Conservation (phyloP, 2,113 vertebrate genomes). For the Phalacrocorax carbo region DNA sequence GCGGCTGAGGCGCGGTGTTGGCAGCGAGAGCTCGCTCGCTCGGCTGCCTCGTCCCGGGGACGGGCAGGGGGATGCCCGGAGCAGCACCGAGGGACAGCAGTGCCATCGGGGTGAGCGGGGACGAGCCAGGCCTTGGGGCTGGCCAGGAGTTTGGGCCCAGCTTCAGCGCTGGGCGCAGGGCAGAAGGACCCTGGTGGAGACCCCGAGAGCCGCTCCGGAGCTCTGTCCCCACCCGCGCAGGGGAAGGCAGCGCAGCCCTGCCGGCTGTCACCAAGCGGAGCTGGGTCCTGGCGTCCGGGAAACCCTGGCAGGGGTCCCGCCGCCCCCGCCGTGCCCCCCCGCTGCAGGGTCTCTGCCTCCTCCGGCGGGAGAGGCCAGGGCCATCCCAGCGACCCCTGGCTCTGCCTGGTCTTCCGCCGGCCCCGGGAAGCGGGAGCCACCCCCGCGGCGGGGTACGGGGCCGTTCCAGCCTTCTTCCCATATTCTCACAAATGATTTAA, state of each 20-base stretch:
- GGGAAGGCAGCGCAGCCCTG: not conserved
- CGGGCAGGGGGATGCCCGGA: not conserved
- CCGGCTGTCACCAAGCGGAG: not conserved
- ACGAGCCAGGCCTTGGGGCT: not conserved
- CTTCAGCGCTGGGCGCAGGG: not conserved
- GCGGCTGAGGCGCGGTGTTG: rapidly evolving
- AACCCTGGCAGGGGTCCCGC: not conserved
- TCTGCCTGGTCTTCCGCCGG: not conserved
- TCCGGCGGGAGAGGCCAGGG: not conserved
- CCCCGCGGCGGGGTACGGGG: not conserved
- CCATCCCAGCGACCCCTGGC: not conserved
- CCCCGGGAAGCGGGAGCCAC: not conserved
- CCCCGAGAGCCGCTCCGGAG: rapidly evolving
- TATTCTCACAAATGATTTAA: not conserved
- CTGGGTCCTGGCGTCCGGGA: not conserved
- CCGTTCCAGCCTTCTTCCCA: not conserved
- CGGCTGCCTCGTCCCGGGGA: not conserved
- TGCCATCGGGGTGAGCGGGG: rapidly evolving
- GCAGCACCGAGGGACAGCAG: not conserved
- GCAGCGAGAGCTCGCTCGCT: not conserved
- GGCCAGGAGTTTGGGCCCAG: not conserved
- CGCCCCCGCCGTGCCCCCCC: not conserved
- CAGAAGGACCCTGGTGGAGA: not conserved
- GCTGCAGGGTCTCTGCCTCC: not conserved
- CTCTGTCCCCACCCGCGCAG: rapidly evolving